Conservation (phyloP, 2,113 vertebrate genomes). For the Marmota monax region DNA sequence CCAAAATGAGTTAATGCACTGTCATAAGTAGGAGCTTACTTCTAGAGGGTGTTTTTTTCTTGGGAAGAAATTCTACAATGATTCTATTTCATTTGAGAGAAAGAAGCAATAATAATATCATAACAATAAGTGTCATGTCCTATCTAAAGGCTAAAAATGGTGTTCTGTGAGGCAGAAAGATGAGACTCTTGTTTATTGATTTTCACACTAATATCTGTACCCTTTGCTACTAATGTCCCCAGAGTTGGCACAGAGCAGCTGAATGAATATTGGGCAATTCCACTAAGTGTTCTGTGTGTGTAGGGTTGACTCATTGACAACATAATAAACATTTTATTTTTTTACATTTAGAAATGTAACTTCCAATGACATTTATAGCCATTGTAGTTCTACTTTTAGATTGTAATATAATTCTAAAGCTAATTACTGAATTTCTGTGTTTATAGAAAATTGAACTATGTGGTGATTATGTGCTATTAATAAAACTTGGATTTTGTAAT, state of each 20-base stretch:
- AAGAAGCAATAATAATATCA: background rate
- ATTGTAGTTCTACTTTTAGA: constrained; percentile 71
- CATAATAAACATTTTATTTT: constrained; percentile 75
- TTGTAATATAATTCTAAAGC: constrained; percentile 78
- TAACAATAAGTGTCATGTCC: background rate
- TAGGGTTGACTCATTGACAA: constrained; percentile 68
- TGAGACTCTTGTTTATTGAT: background rate
- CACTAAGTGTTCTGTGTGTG: background rate
- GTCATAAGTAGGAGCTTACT: background rate
- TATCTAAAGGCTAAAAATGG: constrained; percentile 33
- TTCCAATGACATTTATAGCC: constrained; percentile 70
- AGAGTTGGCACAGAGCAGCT: background rate
- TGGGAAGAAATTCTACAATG: background rate
- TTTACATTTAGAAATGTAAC: constrained; percentile 79
- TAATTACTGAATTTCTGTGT: constrained; percentile 82
- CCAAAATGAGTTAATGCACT: background rate
- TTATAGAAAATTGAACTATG: constrained; percentile 80
- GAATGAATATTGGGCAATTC: constrained; percentile 57
- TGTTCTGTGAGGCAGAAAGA: background rate
- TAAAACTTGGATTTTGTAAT: constrained; percentile 75
- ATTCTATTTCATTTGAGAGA: constrained; percentile 41
- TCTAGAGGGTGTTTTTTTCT: background rate
- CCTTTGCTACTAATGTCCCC: constrained; percentile 45
- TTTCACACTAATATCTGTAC: background rate
- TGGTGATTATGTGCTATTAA: constrained; percentile 80